Evolutionary conservation across 2,888 invertebrate species (phyloP).

Genomic region (Cheilosia soror): DNA sequence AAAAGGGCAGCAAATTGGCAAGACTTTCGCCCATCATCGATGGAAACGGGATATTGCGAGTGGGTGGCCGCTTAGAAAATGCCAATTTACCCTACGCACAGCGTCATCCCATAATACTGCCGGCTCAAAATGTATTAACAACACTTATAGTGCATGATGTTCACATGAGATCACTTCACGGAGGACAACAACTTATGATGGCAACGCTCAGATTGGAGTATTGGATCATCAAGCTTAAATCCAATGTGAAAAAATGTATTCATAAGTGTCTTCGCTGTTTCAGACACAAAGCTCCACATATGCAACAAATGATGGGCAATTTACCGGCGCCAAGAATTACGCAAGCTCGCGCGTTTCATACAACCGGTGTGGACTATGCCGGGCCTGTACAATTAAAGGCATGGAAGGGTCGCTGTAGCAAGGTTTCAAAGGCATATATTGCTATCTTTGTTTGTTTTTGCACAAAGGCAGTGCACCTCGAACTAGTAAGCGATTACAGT

Average conservation of each 20-base stretch:
- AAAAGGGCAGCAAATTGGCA: too few species aligned
- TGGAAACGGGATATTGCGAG: too few species aligned
- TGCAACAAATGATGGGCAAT: not conserved
- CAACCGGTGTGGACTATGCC: not conserved
- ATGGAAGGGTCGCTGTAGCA: too few species aligned
- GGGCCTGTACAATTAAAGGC: not conserved
- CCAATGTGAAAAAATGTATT: too few species aligned
- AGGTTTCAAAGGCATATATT: slow-evolving; percentile 29
- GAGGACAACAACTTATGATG: slow-evolving; percentile 30
- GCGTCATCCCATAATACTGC: not conserved
- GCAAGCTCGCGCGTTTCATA: not conserved
- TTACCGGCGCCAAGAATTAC: not conserved
- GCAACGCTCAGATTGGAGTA: too few species aligned
- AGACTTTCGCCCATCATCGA: too few species aligned
- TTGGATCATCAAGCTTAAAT: too few species aligned
- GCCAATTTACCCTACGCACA: not conserved
- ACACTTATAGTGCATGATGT: not conserved
- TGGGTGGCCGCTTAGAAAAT: not conserved
- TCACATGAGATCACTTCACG: slow-evolving; percentile 19
- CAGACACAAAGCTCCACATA: not conserved
- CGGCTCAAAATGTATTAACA: not conserved
- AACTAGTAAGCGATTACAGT: slow-evolving; percentile 24
- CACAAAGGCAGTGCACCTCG: slow-evolving; percentile 24
- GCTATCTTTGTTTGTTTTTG: slow-evolving; percentile 22
- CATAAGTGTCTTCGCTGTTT: not conserved